phyloP scores from a whole-genome alignment of 2,797 vertebrate genomes.

The Chelmon rostratus region DNA sequence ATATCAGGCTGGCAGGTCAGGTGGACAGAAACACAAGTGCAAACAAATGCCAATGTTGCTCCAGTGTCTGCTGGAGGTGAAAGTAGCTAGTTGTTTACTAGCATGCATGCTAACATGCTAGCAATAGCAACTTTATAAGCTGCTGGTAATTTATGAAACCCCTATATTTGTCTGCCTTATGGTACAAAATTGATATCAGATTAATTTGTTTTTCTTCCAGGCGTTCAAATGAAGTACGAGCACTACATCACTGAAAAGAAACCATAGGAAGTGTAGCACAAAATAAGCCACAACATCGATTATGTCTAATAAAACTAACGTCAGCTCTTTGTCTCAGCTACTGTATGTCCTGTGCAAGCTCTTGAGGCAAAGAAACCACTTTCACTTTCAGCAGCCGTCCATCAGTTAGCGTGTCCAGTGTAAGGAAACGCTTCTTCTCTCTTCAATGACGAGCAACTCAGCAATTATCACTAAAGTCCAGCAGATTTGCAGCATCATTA shows the following conservation, averaged over 20 bases:
- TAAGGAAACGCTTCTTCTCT: slow-evolving; percentile 23
- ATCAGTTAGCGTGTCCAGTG: not conserved
- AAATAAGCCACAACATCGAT: not conserved
- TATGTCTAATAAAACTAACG: not conserved
- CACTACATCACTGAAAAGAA: not conserved
- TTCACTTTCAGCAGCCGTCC: not conserved
- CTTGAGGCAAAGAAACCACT: slow-evolving; percentile 10
- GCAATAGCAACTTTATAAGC: not conserved
- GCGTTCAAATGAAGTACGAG: not conserved
- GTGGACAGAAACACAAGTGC: too few relatives aligned
- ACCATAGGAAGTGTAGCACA: too few relatives aligned
- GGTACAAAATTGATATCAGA: not conserved
- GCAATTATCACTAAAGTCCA: slow-evolving; percentile 8
- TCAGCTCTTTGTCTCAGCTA: not conserved
- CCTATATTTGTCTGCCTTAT: not conserved
- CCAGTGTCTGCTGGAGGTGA: slow-evolving; percentile 13
- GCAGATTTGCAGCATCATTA: slow-evolving; percentile 12
- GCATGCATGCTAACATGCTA: not conserved
- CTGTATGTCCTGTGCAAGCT: not conserved
- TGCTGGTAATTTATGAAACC: not conserved
- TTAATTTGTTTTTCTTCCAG: too few relatives aligned
- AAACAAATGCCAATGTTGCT: slow-evolving; percentile 11
- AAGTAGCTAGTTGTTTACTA: slow-evolving; percentile 1
- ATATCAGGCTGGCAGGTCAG: slow-evolving; percentile 4
- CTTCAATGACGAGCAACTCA: slow-evolving; percentile 15